A percentile compares a stretch with the other conserved stretches of the same genome.
Conservation (phyloP, 2,113 vertebrate genomes). For the Struthidea cinerea region DNA sequence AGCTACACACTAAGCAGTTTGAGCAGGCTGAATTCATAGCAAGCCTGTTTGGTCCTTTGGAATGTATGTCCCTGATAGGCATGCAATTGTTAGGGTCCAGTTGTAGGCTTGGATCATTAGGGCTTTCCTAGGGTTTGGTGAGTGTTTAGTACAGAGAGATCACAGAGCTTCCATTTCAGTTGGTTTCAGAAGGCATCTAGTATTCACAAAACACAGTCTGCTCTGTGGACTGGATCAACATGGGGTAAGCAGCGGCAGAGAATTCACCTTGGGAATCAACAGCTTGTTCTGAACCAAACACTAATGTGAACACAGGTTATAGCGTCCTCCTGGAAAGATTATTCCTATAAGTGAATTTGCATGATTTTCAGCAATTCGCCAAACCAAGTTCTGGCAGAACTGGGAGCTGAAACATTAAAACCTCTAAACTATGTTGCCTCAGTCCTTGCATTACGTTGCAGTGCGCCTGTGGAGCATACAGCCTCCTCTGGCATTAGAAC, state of each 20-base stretch:
- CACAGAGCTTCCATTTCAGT: background rate
- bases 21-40: background rate
- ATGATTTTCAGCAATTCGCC: background rate
- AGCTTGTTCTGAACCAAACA: background rate
- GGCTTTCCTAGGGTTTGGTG: background rate
- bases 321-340: background rate
- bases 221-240: background rate
- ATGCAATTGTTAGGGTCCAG: background rate
- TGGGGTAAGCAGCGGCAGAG: background rate
- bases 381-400: background rate
- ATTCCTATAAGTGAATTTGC: background rate
- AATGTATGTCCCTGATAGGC: no score
- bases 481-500: background rate
- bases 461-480: background rate
- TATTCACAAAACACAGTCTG: background rate
- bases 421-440: background rate
- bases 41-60: background rate
- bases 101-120: background rate
- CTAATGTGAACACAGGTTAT: background rate
- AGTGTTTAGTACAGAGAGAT: background rate
- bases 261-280: background rate
- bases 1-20: background rate
- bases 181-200: background rate
- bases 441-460: background rate
- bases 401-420: background rate